phyloP scores from a whole-genome alignment of 2,797 vertebrate genomes.

The Xerus rutilus region DNA sequence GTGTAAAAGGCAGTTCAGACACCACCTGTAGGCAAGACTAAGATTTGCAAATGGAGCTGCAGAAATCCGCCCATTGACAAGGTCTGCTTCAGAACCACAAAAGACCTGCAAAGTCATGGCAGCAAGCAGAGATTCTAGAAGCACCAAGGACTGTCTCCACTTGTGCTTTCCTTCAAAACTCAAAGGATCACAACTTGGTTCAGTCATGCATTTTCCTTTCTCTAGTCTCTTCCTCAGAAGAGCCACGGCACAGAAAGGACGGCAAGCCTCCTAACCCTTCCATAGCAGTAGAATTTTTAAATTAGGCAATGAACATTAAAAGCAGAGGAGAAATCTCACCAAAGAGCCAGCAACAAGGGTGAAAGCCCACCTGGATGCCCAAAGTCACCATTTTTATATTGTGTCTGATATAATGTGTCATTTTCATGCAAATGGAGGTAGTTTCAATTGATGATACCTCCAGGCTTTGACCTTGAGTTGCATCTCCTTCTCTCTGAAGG shows the following conservation, averaged over 20 bases:
- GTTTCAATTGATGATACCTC: neutral
- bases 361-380: neutral
- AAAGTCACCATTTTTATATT: neutral
- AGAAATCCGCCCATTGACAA: neutral
- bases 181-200: neutral
- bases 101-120: neutral
- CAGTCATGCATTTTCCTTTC: neutral
- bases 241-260: neutral
- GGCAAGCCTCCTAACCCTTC: neutral
- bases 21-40: neutral
- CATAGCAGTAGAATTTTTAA: constrained; percentile 24
- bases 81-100: neutral
- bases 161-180: neutral
- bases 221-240: neutral
- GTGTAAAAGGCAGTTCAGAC: neutral
- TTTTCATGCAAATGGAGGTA: neutral
- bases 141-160: neutral
- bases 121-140: neutral
- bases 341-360: neutral
- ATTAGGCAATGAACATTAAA: constrained; percentile 10
- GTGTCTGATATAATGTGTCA: neutral
- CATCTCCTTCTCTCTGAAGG: neutral
- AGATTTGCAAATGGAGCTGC: neutral
- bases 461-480: neutral
- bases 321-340: neutral